Conservation (phyloP, 2,797 vertebrate genomes). For the Notolepis coatsorum region DNA sequence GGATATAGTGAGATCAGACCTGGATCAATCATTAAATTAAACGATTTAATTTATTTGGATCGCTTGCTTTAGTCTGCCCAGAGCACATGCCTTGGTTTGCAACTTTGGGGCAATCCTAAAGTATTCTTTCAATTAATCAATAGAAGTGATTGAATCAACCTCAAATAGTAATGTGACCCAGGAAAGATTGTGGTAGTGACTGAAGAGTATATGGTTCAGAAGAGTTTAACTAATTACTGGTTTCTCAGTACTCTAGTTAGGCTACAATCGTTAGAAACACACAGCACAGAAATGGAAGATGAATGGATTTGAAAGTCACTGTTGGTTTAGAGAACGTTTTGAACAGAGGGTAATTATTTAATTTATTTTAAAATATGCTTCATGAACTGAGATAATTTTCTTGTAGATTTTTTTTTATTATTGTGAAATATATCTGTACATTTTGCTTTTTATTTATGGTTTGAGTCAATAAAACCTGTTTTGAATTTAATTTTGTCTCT, state of each 20-base stretch:
- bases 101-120: neutral
- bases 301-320: neutral
- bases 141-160: neutral
- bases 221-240: too few relatives aligned
- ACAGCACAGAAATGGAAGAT: constrained; percentile 5
- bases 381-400: constrained; percentile 2
- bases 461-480: constrained; percentile 63
- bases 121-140: too few relatives aligned
- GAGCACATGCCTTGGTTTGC: neutral
- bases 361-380: neutral
- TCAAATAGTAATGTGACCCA: neutral
- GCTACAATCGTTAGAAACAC: neutral
- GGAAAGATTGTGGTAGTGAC: neutral
- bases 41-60: neutral
- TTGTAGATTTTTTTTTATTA: constrained; percentile 80
- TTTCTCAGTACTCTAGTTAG: too few relatives aligned
- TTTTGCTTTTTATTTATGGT: constrained; percentile 72
- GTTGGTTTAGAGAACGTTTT: constrained; percentile 42
- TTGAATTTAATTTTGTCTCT: constrained; percentile 23
- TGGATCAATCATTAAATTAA: neutral
- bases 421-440: constrained; percentile 73
- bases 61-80: neutral
- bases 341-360: neutral
- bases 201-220: neutral
- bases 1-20: neutral